Base-by-base conservation (phyloP, 2,888 invertebrate genomes). In the Machimus rusticus region DNA sequence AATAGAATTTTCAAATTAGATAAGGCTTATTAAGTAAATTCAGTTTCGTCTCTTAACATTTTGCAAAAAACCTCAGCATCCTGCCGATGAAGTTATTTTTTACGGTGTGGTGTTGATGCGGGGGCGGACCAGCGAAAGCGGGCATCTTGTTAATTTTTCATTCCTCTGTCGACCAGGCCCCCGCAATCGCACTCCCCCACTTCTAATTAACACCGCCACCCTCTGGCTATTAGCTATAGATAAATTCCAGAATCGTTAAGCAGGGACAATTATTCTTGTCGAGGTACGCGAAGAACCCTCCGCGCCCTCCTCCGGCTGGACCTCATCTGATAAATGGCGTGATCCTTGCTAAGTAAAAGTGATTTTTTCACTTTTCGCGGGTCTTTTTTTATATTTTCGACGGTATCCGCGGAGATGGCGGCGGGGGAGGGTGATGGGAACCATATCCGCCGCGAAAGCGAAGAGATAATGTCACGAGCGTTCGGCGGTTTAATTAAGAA, bases 401-500 rank as follows among this genome's bases (percentile, higher is more conserved):
- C 55, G 1, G 28, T 82, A 28, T 87, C 74, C 51, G 74, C 46
- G 84, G 23, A 9, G 9, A 12, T 2, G 23, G 66, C 0, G 9
- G 23, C 23, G 28, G 28, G 23, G 28, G 66, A 12, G 12, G 51
- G 86, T 82, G 87, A 86, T 86, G 82, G 87, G 86, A 86, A 87
- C 87, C 87, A 87, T 87, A 87, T 88, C 88, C 87, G 88, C 66
- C 87, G 74, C 46, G 74, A 74, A 74, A 77, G 19, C 77, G 77
- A 86, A 88, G 66, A 66, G 87, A 88, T 88, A 88, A 88, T 88
- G 88, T 87, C 78, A 31, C 74, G 86, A 87, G 37, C 88, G 88
- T 88, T 87, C 86, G 84, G 88, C 87, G 88, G 88, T 88, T 88
- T 88, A 88, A 88, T 88, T 88, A 88, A 88, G 87, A 88, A 88